Evolutionary conservation across 2,113 vertebrate species (phyloP).

Genomic region (Chaetops frenatus): DNA sequence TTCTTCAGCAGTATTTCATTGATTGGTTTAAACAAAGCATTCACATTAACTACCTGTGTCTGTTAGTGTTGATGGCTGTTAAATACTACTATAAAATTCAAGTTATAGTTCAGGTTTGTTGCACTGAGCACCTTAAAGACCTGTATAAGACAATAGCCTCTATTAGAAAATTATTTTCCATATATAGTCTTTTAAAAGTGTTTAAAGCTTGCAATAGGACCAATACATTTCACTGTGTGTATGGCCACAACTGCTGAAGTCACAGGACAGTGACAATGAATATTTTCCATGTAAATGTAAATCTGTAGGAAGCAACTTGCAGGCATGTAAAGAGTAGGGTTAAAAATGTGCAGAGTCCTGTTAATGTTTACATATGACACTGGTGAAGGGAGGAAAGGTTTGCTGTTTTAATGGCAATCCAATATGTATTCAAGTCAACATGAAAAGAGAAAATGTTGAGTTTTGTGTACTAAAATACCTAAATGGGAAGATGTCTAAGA

Average conservation of each 20-base stretch:
- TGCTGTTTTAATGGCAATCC: neutral
- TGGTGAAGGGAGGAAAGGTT: neutral
- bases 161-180: neutral
- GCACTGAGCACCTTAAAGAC: neutral
- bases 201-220: neutral
- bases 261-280: neutral
- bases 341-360: neutral
- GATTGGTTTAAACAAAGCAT: neutral
- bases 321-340: neutral
- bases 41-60: neutral
- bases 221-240: neutral
- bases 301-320: neutral
- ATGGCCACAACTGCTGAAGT: neutral
- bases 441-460: neutral
- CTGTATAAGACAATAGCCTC: neutral
- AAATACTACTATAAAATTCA: neutral
- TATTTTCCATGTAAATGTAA: neutral
- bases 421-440: neutral
- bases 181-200: neutral
- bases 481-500: neutral
- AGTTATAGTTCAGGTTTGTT: neutral
- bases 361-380: neutral
- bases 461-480: neutral
- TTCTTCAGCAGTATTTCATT: neutral
- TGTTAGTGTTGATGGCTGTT: neutral